A percentile compares a stretch with the other conserved stretches of the same genome.
These are phyloP conservation scores for Brachypalpus laphriformis DNA, from an alignment of 2,888 invertebrate genomes.

Conservation along the genomic window DNA sequence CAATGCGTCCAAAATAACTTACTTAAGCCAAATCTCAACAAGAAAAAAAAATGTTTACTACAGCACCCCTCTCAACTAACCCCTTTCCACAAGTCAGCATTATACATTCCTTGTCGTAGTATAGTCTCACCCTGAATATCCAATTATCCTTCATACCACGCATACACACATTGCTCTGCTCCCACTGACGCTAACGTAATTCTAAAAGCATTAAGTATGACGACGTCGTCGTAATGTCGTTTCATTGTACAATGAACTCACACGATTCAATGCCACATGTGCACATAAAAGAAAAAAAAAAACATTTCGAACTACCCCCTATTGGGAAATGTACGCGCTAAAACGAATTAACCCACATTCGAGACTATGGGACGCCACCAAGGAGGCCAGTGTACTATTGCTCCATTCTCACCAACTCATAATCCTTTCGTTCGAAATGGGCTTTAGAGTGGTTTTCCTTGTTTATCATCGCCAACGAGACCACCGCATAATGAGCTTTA, in stretches of 20 bases:
- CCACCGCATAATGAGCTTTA: slow-evolving; percentile 38
- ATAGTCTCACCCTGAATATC: neutral
- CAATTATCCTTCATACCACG: slow-evolving; percentile 8
- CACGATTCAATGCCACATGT: slow-evolving; percentile 39
- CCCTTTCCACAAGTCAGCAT: neutral
- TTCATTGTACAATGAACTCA: slow-evolving; percentile 57
- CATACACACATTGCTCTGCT: neutral
- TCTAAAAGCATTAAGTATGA: slow-evolving; percentile 29
- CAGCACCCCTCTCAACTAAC: neutral
- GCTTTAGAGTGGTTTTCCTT: slow-evolving; percentile 56
- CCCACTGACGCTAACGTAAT: neutral
- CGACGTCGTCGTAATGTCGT: slow-evolving; percentile 1
- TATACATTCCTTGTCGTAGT: neutral
- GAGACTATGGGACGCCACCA: slow-evolving; percentile 59
- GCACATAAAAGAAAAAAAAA: no score
- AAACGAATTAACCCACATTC: slow-evolving; percentile 61
- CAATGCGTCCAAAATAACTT: neutral
- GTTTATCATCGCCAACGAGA: slow-evolving; percentile 18
- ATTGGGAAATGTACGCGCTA: slow-evolving; percentile 21
- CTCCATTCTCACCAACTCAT: slow-evolving; percentile 27
- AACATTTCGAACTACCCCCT: slow-evolving; percentile 14
- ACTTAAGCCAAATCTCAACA: neutral
- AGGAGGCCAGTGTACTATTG: slow-evolving; percentile 15
- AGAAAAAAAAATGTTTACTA: neutral
- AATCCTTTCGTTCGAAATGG: slow-evolving; percentile 52